These are phyloP conservation scores for Fukomys damarensis DNA, from an alignment of 2,113 vertebrate species.

Conservation along the genomic window DNA sequence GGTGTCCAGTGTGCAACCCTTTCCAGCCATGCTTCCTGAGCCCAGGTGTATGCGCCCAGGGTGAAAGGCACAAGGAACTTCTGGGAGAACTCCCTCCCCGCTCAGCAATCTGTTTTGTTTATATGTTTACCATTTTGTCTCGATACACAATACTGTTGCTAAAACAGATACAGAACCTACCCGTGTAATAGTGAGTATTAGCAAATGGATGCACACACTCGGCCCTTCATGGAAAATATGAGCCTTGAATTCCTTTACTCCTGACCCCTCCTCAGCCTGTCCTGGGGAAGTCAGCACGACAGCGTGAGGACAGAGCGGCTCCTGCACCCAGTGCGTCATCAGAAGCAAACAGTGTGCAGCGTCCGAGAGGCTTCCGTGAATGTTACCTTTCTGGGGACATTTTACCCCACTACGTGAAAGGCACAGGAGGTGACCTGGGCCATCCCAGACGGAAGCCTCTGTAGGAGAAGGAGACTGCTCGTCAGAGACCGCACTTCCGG, in stretches of 20 bases:
- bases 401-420: background rate
- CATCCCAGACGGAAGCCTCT: background rate
- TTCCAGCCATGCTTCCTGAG: background rate
- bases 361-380: background rate
- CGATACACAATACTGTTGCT: background rate
- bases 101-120: background rate
- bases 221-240: background rate
- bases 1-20: background rate
- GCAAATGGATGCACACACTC: background rate
- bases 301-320: background rate
- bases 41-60: accelerated
- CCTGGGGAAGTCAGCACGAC: background rate
- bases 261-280: background rate
- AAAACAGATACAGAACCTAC: background rate
- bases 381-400: background rate
- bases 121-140: background rate
- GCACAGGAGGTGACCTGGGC: background rate
- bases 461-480: background rate
- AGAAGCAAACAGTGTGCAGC: background rate
- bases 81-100: background rate
- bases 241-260: background rate
- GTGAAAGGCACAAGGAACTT: background rate
- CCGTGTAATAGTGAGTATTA: background rate
- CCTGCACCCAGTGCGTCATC: background rate
- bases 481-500: background rate